Conservation (phyloP, 2,113 vertebrate species). For the Circaetus gallicus region DNA sequence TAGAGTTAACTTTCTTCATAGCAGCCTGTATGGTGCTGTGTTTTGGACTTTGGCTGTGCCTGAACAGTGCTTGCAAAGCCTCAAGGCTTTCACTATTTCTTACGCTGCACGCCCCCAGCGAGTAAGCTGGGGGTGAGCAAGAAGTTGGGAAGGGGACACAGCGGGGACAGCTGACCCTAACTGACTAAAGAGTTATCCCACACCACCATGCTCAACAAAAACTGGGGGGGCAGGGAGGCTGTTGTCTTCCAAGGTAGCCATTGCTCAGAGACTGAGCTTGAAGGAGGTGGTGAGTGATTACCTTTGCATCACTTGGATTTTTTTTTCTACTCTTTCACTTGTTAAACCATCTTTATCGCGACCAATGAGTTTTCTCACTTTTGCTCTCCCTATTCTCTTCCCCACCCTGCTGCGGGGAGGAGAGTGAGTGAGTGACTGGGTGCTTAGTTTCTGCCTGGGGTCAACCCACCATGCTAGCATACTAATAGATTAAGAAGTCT, state of each 20-base stretch:
- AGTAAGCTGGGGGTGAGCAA: not conserved
- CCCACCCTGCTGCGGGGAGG: not conserved
- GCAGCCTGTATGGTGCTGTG: not conserved
- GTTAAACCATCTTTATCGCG: not conserved
- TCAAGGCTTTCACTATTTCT: not conserved
- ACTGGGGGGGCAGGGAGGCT: accelerated
- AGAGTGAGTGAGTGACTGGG: not conserved
- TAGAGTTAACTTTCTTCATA: not conserved
- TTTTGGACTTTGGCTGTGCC: not conserved
- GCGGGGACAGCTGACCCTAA: not conserved
- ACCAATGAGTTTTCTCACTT: not conserved
- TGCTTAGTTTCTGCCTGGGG: not conserved
- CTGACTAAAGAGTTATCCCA: not conserved
- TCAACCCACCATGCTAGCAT: not conserved
- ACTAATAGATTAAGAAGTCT: not conserved
- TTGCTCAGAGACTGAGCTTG: not conserved
- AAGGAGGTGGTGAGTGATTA: not conserved
- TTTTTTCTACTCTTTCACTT: not conserved
- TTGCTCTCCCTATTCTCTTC: not conserved
- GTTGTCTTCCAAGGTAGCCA: not conserved
- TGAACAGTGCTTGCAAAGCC: not conserved
- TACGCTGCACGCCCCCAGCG: accelerated
- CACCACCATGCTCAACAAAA: not conserved
- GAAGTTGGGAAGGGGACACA: not conserved
- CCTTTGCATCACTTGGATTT: not conserved